phyloP scores from a whole-genome alignment of 2,113 vertebrate genomes.

The Thermophis baileyi region DNA sequence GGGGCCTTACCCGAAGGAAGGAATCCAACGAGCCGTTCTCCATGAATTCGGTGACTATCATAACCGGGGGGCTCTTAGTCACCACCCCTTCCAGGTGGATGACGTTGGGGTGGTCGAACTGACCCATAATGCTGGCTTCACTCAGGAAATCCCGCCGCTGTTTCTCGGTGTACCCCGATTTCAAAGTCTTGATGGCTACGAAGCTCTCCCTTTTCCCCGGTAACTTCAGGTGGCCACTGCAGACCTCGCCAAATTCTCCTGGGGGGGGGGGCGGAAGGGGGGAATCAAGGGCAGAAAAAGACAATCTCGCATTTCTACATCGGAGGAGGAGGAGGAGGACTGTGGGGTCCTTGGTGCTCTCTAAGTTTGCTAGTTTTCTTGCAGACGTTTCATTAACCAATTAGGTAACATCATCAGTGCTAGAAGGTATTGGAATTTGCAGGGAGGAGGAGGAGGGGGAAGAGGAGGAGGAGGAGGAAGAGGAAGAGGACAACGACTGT shows the following conservation, averaged over 20 bases:
- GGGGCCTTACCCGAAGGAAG: constrained; percentile 84
- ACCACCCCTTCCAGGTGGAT: constrained; percentile 95
- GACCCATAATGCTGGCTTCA: constrained; percentile 97
- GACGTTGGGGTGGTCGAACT: constrained; percentile 96
- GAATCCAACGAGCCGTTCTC: constrained; percentile 95
- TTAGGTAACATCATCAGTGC: no score
- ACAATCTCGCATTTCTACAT: background rate
- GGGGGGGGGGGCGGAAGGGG: constrained; percentile 14
- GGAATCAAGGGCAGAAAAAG: background rate
- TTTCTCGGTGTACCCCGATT: constrained; percentile 95
- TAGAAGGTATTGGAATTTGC: no score
- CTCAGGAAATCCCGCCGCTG: constrained; percentile 94
- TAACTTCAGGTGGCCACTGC: constrained; percentile 91
- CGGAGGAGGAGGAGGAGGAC: no score
- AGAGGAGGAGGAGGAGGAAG: no score
- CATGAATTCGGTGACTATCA: constrained; percentile 98
- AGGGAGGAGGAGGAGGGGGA: no score
- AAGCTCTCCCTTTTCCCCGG: constrained; percentile 96
- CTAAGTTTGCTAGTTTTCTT: no score
- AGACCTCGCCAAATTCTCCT: constrained; percentile 97
- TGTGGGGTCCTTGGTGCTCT: no score
- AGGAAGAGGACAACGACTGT: no score
- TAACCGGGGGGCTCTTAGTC: constrained; percentile 92
- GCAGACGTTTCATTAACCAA: no score
- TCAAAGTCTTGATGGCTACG: constrained; percentile 96